phyloP scores from a whole-genome alignment of 1,140 invertebrate genomes.

The Oppia nitens region DNA sequence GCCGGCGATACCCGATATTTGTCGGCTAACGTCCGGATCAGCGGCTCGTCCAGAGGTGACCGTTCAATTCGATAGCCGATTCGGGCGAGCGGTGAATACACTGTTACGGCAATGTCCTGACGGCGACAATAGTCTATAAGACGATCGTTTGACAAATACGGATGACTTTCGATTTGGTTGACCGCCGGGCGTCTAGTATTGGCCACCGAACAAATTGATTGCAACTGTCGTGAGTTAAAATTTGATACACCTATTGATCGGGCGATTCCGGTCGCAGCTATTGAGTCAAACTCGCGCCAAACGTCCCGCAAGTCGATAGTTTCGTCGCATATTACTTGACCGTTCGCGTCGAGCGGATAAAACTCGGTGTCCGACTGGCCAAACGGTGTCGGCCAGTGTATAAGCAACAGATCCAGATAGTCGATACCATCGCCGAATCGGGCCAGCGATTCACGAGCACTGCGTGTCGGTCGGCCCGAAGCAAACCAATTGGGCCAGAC shows the following conservation, averaged over 20 bases:
- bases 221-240: constrained; percentile 67
- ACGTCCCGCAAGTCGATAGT: constrained; percentile 46
- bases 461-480: constrained; percentile 39
- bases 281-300: constrained; percentile 69
- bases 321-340: constrained; percentile 1
- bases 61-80: constrained; percentile 38
- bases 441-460: constrained; percentile 42
- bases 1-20: constrained; percentile 49
- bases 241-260: constrained; percentile 75
- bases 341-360: constrained; percentile 2
- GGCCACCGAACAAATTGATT: constrained; percentile 44
- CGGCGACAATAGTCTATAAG: constrained; percentile 30
- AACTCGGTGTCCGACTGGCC: constrained; percentile 7
- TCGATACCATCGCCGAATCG: constrained; percentile 20
- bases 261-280: constrained; percentile 47
- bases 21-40: constrained; percentile 41
- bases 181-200: constrained; percentile 50
- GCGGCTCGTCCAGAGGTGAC: constrained; percentile 36
- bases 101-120: constrained; percentile 28
- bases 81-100: constrained; percentile 34
- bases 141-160: constrained; percentile 32
- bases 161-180: constrained; percentile 45
- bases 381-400: constrained; percentile 20
- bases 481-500: constrained; percentile 52
- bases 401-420: constrained; percentile 19